Percentiles rank a stretch among this genome's conserved stretches.
Evolutionary conservation across 2,888 invertebrate species (phyloP).

Genomic region (Pammene aurita): DNA sequence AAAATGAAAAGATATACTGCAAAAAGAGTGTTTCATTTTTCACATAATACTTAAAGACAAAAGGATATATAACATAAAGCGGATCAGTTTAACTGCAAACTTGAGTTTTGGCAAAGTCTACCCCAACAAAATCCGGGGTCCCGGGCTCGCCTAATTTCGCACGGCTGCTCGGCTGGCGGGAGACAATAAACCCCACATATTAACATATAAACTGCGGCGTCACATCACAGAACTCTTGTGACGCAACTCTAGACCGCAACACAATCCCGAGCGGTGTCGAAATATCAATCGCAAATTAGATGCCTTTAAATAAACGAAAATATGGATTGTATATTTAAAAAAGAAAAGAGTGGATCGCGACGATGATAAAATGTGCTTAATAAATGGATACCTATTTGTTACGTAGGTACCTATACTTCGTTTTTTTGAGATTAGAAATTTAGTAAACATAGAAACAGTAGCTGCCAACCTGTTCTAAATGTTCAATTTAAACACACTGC

Average conservation of each 20-base stretch:
- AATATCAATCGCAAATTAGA: background rate
- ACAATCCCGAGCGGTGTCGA: background rate
- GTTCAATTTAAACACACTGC: too few species aligned
- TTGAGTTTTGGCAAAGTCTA: background rate
- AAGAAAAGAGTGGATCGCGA: too few species aligned
- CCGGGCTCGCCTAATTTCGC: constrained; percentile 18
- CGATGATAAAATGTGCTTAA: too few species aligned
- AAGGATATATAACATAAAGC: background rate
- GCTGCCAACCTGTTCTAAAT: too few species aligned
- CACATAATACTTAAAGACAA: too few species aligned
- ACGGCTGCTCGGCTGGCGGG: constrained; percentile 9
- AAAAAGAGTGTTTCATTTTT: too few species aligned
- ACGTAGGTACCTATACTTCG: too few species aligned
- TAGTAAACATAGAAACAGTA: too few species aligned
- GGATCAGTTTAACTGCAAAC: background rate
- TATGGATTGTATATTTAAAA: background rate
- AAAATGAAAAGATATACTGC: too few species aligned
- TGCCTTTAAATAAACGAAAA: background rate
- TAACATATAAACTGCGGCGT: constrained; percentile 31
- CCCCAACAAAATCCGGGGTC: constrained; percentile 6
- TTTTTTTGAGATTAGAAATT: too few species aligned
- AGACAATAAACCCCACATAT: constrained; percentile 15
- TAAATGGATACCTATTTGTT: too few species aligned
- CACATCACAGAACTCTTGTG: constrained; percentile 7
- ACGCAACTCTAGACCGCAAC: constrained; percentile 10